Base-by-base conservation (phyloP, 2,113 vertebrate species). In the Microcebus lehilahytsara region DNA sequence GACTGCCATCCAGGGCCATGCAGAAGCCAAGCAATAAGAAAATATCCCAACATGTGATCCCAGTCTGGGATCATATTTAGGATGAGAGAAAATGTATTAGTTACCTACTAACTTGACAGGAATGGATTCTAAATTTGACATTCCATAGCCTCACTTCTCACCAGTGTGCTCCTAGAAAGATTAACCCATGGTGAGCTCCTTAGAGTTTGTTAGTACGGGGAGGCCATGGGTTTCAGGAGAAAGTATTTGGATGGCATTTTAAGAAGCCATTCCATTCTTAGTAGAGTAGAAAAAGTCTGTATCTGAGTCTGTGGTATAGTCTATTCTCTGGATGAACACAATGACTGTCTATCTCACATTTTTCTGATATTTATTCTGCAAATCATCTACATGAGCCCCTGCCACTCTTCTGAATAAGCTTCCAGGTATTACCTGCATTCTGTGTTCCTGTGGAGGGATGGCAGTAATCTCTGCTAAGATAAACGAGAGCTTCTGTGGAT, bases 331-430 rank as follows among this genome's bases (percentile, higher is more conserved):
- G 77, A 62, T 95, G 91, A 95, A 75, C 40, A 80, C 42, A 78
- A 9, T 37, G 75, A 85, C 75, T 84, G 6, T 67, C 67, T 85
- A 22, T 88, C 81, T 62, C 51, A 77, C 25, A 87, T 93, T 98
- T 96, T 96, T 84, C 78, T 93, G 58, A 51, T 93, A 95, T 94
- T 96, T 83, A 69, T 97, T 97, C 97, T 97, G 23, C 74, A 95
- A 84, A 93, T 97, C 80, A 90, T 75, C 56, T 92, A 30, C 53
- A 23, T 66, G 37, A 92, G 60, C 34, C 67, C 23, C 56, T 87
- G 60, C 64, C 72, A 97, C 56, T 90, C 86, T 93, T 60, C 90
- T 91, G 79, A 97, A 88, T 96, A 86, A 92, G 93, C 62, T 81
- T 93, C 84, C 69, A 42, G 64, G 96, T 92, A 97, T 96, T 95